phyloP scores from a whole-genome alignment of 2,888 invertebrate genomes.

The Drosophila seclusa region DNA sequence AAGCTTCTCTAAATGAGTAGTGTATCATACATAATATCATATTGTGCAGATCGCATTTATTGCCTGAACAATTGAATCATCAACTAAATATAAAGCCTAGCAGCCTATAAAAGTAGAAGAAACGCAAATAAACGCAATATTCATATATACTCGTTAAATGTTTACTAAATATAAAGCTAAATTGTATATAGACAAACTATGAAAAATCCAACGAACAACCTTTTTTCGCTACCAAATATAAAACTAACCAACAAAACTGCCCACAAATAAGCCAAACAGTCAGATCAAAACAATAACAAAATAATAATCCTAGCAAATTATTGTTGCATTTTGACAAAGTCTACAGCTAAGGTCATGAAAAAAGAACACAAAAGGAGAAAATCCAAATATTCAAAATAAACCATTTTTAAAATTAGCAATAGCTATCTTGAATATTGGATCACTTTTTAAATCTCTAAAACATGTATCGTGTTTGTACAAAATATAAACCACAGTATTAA shows the following conservation, averaged over 20 bases:
- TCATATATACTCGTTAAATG: conserved; percentile 44
- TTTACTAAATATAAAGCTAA: conserved; percentile 53
- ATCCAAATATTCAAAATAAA: not conserved
- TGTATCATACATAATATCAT: conserved; percentile 56
- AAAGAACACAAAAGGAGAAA: not conserved
- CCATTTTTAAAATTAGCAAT: not conserved
- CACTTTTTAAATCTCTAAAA: not conserved
- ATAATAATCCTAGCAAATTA: conserved; percentile 13
- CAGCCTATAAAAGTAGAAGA: conserved; percentile 59
- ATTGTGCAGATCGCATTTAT: conserved; percentile 42
- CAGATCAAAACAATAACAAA: conserved; percentile 45
- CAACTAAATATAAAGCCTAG: conserved; percentile 52
- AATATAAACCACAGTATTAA: not conserved
- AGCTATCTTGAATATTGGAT: not conserved
- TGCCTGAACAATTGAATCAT: conserved; percentile 54
- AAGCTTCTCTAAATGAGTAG: conserved; percentile 71
- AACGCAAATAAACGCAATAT: conserved; percentile 48
- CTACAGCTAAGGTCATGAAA: conserved; percentile 35
- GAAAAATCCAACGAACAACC: conserved; percentile 75
- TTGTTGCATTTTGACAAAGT: conserved; percentile 8
- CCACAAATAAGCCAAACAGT: conserved; percentile 47
- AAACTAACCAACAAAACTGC: conserved; percentile 31
- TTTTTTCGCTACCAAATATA: conserved; percentile 75
- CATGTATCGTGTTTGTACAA: not conserved
- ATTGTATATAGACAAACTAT: conserved; percentile 71